phyloP scores from a whole-genome alignment of 2,888 invertebrate species.

The Hecatera dysodea region DNA sequence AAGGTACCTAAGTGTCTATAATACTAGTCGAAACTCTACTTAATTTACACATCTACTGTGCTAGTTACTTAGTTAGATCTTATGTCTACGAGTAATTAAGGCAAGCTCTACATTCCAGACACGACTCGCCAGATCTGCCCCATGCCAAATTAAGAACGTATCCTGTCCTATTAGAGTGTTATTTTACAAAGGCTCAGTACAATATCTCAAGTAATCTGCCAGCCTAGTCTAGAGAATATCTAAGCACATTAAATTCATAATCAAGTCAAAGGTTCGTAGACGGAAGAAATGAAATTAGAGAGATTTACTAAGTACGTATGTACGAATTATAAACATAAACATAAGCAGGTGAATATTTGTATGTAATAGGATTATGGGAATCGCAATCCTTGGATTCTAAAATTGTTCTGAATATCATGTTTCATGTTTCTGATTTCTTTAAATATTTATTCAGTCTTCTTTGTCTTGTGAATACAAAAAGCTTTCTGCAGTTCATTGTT shows the following conservation, averaged over 20 bases:
- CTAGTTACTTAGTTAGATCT: not conserved
- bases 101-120: slow-evolving; percentile 20
- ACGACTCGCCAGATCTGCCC: slow-evolving; percentile 22
- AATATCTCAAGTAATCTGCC: slow-evolving; percentile 32
- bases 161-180: slow-evolving; percentile 26
- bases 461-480: not conserved
- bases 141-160: slow-evolving; percentile 51
- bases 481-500: not conserved
- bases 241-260: slow-evolving; percentile 52
- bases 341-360: slow-evolving; percentile 33
- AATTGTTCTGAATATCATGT: slow-evolving; percentile 21
- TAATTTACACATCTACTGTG: not conserved
- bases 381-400: slow-evolving; percentile 16
- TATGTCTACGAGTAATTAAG: not conserved
- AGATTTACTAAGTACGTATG: slow-evolving; percentile 40
- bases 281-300: slow-evolving; percentile 46
- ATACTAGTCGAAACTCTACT: not conserved
- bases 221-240: slow-evolving; percentile 35
- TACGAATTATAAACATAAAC: slow-evolving; percentile 33
- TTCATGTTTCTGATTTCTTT: slow-evolving; percentile 22
- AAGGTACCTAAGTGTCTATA: not conserved
- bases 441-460: slow-evolving; percentile 19
- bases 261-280: slow-evolving; percentile 34
- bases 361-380: slow-evolving; percentile 32
- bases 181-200: slow-evolving; percentile 19